phyloP scores from a whole-genome alignment of 1,140 invertebrate genomes.

The Catajapyx aquilonaris region DNA sequence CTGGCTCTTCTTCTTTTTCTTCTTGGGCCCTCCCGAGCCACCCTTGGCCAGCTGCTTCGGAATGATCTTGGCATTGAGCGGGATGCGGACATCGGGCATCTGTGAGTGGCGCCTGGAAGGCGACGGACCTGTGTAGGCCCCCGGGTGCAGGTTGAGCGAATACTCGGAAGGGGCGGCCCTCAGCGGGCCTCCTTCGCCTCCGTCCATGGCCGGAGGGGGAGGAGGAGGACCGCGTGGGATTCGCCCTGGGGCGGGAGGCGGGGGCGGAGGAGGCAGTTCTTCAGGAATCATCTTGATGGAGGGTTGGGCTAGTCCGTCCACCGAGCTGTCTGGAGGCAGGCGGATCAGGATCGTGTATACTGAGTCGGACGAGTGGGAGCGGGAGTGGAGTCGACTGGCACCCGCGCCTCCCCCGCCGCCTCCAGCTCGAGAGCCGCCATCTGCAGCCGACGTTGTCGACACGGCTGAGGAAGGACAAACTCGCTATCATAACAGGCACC shows the following conservation, averaged over 20 bases:
- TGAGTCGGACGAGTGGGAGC: conserved; percentile 18
- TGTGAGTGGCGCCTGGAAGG: conserved; percentile 10
- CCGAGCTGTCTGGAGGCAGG: conserved; percentile 33
- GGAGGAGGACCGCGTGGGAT: conserved; percentile 3
- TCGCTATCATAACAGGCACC: too few species aligned
- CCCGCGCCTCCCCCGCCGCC: too few species aligned
- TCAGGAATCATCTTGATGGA: conserved; percentile 76
- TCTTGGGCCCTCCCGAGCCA: conserved; percentile 29
- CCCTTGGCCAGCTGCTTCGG: conserved; percentile 45
- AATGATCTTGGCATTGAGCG: conserved; percentile 64
- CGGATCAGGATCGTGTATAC: conserved; percentile 82
- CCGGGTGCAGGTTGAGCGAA: conserved; percentile 6
- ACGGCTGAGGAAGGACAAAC: too few species aligned
- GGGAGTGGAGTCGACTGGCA: conserved; percentile 21
- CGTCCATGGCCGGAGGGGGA: too few species aligned
- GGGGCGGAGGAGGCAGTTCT: conserved; percentile 18
- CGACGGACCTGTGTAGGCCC: conserved; percentile 36
- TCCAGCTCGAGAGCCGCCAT: too few species aligned
- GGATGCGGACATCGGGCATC: conserved; percentile 49
- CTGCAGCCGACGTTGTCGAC: too few species aligned
- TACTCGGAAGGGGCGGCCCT: not conserved
- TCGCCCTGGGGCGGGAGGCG: conserved; percentile 4
- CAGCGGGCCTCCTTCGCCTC: too few species aligned
- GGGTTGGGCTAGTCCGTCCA: conserved; percentile 28
- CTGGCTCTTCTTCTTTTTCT: conserved; percentile 76